phyloP scores from a whole-genome alignment of 2,797 vertebrate genomes.

The Enteromius treurensis region DNA sequence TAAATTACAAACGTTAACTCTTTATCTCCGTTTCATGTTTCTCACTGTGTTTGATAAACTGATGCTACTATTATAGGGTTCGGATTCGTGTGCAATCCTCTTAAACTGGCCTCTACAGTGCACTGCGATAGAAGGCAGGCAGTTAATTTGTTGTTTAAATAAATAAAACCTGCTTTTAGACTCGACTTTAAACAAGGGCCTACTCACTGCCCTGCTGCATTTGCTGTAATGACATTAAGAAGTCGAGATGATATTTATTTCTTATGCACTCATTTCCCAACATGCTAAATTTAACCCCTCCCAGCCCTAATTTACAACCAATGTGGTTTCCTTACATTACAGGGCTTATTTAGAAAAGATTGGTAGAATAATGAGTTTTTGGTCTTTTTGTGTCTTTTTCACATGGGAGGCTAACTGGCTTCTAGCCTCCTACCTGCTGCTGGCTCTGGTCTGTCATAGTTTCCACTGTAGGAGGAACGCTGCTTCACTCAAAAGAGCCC shows the following conservation, averaged over 20 bases:
- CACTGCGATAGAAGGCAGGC: neutral
- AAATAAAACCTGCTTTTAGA: conserved; percentile 1
- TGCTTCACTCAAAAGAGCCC: conserved; percentile 68
- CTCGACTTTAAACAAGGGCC: neutral
- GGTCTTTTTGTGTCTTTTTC: neutral
- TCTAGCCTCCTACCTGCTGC: conserved; percentile 69
- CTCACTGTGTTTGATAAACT: neutral
- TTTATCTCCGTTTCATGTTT: neutral
- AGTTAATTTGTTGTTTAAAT: neutral
- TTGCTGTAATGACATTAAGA: neutral
- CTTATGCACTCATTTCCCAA: neutral
- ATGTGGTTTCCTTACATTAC: neutral
- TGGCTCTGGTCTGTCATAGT: conserved; percentile 65
- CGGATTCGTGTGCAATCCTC: neutral
- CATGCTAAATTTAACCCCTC: neutral
- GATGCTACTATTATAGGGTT: neutral
- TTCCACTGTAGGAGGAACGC: conserved; percentile 73
- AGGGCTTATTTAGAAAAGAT: neutral
- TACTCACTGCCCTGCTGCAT: neutral
- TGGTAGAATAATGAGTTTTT: neutral
- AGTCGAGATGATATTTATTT: neutral
- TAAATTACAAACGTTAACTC: neutral
- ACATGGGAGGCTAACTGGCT: conserved; percentile 52
- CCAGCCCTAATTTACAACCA: neutral
- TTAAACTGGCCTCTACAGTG: neutral